phyloP scores from a whole-genome alignment of 2,888 invertebrate species.

The Margaritifera margaritifera region DNA sequence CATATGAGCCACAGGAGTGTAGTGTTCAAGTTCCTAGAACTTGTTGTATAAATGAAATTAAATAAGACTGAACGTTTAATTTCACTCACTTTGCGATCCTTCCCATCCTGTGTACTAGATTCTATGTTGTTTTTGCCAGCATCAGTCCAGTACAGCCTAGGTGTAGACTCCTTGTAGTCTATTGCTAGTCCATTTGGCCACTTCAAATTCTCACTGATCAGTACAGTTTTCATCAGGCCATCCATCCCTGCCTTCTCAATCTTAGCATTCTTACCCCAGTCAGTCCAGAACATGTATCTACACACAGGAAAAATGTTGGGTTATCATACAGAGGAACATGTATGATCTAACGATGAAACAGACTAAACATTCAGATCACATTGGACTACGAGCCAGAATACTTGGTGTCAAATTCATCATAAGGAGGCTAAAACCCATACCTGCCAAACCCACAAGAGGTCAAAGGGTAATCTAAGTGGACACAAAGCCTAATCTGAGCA shows the following conservation, averaged over 20 bases:
- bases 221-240: conserved; percentile 80
- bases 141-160: conserved; percentile 90
- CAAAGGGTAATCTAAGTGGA: too few species aligned
- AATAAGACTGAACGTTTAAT: too few species aligned
- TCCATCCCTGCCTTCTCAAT: conserved; percentile 93
- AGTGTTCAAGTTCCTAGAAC: too few species aligned
- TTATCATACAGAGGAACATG: too few species aligned
- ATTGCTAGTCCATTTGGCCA: conserved; percentile 91
- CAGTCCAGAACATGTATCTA: conserved; percentile 91
- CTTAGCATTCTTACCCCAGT: conserved; percentile 86
- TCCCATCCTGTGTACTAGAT: conserved; percentile 85
- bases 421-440: too few species aligned
- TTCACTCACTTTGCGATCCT: conserved; percentile 76
- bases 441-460: too few species aligned
- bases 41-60: too few species aligned
- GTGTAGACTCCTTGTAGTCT: conserved; percentile 77
- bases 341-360: neutral
- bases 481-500: too few species aligned
- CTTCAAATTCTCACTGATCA: conserved; percentile 79
- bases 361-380: neutral
- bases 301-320: neutral
- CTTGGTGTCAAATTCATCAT: too few species aligned
- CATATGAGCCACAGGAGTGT: too few species aligned
- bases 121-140: conserved; percentile 87
- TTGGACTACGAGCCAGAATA: too few species aligned